Percentiles rank a stretch among this genome's conserved stretches.
Evolutionary conservation across 2,113 vertebrate species (phyloP).

Genomic region (Xenopus borealis): DNA sequence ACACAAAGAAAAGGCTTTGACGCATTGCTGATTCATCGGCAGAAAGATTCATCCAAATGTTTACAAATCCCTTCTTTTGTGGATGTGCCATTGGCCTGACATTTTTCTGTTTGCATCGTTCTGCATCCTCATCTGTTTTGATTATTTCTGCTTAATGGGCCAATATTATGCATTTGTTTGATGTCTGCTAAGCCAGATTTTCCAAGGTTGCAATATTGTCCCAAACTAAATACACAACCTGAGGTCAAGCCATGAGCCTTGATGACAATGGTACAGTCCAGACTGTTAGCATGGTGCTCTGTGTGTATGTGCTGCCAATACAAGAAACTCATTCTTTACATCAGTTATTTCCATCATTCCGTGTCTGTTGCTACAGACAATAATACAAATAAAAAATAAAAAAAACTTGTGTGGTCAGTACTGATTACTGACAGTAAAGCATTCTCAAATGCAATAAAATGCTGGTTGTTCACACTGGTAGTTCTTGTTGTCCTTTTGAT

Average conservation of each 20-base stretch:
- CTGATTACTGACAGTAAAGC: constrained; percentile 85
- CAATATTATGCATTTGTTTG: background rate
- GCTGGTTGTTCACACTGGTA: constrained; percentile 88
- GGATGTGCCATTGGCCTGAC: background rate
- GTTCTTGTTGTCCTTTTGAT: constrained; percentile 62
- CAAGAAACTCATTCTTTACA: constrained; percentile 88
- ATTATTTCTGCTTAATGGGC: background rate
- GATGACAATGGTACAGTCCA: constrained; percentile 67
- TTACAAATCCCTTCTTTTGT: constrained; percentile 3
- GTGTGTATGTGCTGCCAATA: constrained; percentile 77
- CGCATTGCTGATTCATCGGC: background rate
- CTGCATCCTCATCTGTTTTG: background rate
- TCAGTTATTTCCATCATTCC: constrained; percentile 90
- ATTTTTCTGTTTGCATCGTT: background rate
- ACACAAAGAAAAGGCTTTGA: background rate
- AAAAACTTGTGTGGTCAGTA: constrained; percentile 88
- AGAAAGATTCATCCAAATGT: background rate
- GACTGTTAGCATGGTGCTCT: constrained; percentile 75
- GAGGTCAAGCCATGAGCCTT: constrained; percentile 58
- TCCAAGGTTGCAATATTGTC: constrained; percentile 8
- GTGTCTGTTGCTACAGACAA: constrained; percentile 90
- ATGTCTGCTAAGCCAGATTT: constrained; percentile 21
- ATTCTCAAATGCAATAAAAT: constrained; percentile 99
- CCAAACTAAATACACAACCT: constrained; percentile 20
- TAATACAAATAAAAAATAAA: constrained; percentile 61